Percentiles rank a stretch among this genome's conserved stretches.
These are phyloP conservation scores for Deladenus siricidicola DNA, from an alignment of 2,888 invertebrate genomes.

Conservation along the genomic window DNA sequence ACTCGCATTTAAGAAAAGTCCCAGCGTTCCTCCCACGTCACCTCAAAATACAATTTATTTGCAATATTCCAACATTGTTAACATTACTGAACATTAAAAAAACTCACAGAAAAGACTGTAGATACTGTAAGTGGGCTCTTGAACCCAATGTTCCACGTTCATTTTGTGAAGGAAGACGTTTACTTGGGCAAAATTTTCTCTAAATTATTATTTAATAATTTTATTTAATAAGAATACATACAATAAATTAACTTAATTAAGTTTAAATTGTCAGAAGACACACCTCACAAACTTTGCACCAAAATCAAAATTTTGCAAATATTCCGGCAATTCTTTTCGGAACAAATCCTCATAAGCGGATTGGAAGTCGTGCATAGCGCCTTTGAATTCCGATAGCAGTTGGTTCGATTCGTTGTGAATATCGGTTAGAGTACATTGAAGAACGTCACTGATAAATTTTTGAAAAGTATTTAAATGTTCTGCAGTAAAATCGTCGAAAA, in stretches of 20 bases:
- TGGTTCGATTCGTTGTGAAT: slow-evolving; percentile 34
- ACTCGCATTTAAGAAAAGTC: slow-evolving; percentile 48
- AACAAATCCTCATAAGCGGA: slow-evolving; percentile 45
- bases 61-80: background rate
- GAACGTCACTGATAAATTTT: slow-evolving; percentile 38
- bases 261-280: background rate
- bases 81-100: no score
- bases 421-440: slow-evolving; percentile 38
- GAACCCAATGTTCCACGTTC: slow-evolving; percentile 49
- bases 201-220: slow-evolving; percentile 11
- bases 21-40: slow-evolving; percentile 51
- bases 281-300: slow-evolving; percentile 47
- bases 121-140: slow-evolving; percentile 47
- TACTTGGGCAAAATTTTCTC: slow-evolving; percentile 52
- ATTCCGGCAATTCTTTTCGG: slow-evolving; percentile 48
- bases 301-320: slow-evolving; percentile 49
- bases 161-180: slow-evolving; percentile 52
- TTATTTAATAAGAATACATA: background rate
- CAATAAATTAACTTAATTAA: background rate
- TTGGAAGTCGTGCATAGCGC: slow-evolving; percentile 37
- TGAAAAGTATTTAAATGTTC: slow-evolving; percentile 11
- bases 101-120: slow-evolving; percentile 45
- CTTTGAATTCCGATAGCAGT: slow-evolving; percentile 34
- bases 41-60: slow-evolving; percentile 11
- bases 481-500: slow-evolving; percentile 39